phyloP scores from a whole-genome alignment of 2,113 vertebrate species.

The Oreochromis niloticus region DNA sequence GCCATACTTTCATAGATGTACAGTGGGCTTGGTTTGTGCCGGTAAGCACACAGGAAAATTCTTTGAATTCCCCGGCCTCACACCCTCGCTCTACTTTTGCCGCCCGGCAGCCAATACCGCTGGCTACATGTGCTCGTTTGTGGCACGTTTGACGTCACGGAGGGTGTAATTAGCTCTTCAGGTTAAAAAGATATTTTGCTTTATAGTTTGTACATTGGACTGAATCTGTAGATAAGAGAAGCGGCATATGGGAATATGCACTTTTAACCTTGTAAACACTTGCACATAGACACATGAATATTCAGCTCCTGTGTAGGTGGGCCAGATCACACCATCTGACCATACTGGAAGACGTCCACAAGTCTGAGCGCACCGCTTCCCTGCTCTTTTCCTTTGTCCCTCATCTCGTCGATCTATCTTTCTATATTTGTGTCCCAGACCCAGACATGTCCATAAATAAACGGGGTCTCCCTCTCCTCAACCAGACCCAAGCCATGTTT shows the following conservation, averaged over 20 bases:
- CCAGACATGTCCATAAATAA: conserved; percentile 76
- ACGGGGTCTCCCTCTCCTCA: conserved; percentile 56
- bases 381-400: conserved; percentile 35
- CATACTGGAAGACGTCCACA: conserved; percentile 6
- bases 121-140: conserved; percentile 22
- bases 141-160: conserved; percentile 50
- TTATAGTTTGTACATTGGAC: conserved; percentile 41
- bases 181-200: background rate
- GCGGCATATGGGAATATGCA: background rate
- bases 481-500: conserved; percentile 66
- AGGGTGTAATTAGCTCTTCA: conserved; percentile 33
- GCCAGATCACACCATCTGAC: conserved; percentile 24
- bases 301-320: conserved; percentile 39
- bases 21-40: conserved; percentile 43
- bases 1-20: conserved; percentile 46
- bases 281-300: background rate
- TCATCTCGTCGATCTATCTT: conserved; percentile 57
- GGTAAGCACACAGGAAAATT: conserved; percentile 45
- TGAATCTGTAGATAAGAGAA: conserved; percentile 20
- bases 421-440: conserved; percentile 64
- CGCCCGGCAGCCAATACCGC: conserved; percentile 11
- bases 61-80: conserved; percentile 56
- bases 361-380: background rate
- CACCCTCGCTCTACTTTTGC: conserved; percentile 51
- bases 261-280: background rate